Percentiles rank a stretch among this genome's conserved stretches.
Evolutionary conservation across 2,113 vertebrate species (phyloP).

Genomic region (Nerophis ophidion): DNA sequence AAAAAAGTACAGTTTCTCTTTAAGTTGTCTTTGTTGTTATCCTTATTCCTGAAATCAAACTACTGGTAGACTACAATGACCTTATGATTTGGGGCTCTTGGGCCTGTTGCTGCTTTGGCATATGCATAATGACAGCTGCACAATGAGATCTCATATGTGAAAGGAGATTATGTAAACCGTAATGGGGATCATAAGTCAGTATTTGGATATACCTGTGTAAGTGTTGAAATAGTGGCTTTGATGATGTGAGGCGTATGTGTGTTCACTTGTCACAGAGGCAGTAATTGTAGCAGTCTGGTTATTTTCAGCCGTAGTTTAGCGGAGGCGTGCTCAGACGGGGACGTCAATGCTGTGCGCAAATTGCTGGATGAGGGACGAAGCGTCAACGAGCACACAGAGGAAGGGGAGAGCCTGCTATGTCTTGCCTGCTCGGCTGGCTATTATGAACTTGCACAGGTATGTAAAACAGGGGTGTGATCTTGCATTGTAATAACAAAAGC

Average conservation of each 20-base stretch:
- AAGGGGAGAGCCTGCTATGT: slow-evolving; percentile 96
- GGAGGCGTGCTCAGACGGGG: slow-evolving; percentile 97
- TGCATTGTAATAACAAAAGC: background rate
- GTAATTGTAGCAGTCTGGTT: slow-evolving; percentile 84
- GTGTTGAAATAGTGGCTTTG: background rate
- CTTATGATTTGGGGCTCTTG: no score
- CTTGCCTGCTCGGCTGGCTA: slow-evolving; percentile 96
- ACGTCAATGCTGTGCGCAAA: slow-evolving; percentile 96
- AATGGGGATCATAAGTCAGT: background rate
- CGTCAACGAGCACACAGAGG: slow-evolving; percentile 97
- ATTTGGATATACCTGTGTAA: background rate
- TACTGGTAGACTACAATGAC: no score
- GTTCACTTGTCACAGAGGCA: slow-evolving; percentile 73
- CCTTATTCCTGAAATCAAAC: no score
- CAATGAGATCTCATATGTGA: no score
- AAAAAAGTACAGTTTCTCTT: no score
- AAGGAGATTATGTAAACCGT: background rate
- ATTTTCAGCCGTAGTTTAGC: slow-evolving; percentile 97
- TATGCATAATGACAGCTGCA: no score
- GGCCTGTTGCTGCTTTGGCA: no score
- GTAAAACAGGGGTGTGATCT: background rate
- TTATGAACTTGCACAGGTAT: slow-evolving; percentile 97
- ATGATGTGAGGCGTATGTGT: slow-evolving; percentile 39
- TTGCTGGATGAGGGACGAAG: slow-evolving; percentile 95
- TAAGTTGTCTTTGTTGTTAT: no score